Evolutionary conservation across 1,140 invertebrate species (phyloP), one percentile per base, ranked within the genome.

Genomic region (Magallana ariakensis): DNA sequence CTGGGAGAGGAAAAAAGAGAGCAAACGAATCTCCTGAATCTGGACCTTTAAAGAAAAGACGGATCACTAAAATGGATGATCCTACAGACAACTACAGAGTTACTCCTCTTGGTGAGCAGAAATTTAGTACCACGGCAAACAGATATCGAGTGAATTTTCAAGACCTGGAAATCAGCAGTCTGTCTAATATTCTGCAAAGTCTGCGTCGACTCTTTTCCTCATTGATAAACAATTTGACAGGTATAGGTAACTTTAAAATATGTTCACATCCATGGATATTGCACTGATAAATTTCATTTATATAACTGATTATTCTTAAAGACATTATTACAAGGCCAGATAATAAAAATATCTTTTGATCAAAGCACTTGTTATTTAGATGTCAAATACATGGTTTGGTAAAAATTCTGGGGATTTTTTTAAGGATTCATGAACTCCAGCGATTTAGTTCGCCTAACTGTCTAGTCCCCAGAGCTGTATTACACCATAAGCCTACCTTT

Each of bases 401-500:
- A 11, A n/a, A 60, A n/a, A 11, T 60, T n/a, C 10, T 60, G 10
- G 58, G n/a, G n/a, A n/a, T n/a, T n/a, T n/a, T n/a, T n/a, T n/a
- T n/a, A 82, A n/a, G n/a, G n/a, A n/a, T n/a, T n/a, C n/a, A n/a
- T n/a, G n/a, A n/a, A 70, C 62, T 33, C 46, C 8, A 58, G 80
- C 10, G 89, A 89, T 57, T 54, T 80, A 55, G 84, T 89, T 13
- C 62, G 89, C 54, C 22, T 89, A 54, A 80, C 89, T 15, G 85
- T 87, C 4, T 75, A 89, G 13, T 87, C 85, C 57, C 82, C 86
- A 6, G 54, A 86, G 26, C n/a, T 89, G 54, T 87, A 89, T 60
- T 86, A 81, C 86, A 85, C 86, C 11, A 86, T 87, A 9, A 82
- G 70, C 16, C 56, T 87, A n/a, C 81, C 56, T 19, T 89, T 89